phyloP scores from a whole-genome alignment of 2,113 vertebrate genomes.

The Sigmodon hispidus region DNA sequence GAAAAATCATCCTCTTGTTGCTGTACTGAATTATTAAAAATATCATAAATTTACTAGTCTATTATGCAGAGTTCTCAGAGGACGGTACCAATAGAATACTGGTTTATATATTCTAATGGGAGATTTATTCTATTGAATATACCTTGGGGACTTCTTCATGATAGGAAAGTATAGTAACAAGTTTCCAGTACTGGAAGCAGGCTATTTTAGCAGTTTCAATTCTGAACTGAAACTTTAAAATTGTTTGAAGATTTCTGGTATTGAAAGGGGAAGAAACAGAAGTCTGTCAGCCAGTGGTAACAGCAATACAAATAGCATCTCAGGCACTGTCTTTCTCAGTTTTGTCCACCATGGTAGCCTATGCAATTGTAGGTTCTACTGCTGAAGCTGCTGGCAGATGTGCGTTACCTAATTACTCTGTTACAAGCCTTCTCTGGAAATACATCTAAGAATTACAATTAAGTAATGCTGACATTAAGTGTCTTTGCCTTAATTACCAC shows the following conservation, averaged over 20 bases:
- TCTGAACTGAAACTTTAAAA: background rate
- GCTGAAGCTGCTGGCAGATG: rapidly evolving
- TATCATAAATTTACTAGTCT: background rate
- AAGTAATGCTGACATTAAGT: background rate
- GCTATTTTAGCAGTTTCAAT: background rate
- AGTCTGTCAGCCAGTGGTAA: background rate
- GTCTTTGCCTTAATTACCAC: too few relatives aligned
- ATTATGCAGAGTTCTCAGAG: background rate
- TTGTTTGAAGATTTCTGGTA: background rate
- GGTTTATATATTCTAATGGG: background rate
- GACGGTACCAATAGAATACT: background rate
- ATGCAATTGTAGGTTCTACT: too few relatives aligned
- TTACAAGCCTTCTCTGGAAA: background rate
- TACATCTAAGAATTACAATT: background rate
- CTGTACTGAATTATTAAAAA: background rate
- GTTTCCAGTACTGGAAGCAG: background rate
- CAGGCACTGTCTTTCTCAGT: background rate
- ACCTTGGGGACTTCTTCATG: background rate
- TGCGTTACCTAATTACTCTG: background rate
- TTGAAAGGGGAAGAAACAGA: background rate
- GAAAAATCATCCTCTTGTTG: background rate
- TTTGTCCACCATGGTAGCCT: background rate
- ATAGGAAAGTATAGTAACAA: background rate
- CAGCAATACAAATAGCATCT: background rate
- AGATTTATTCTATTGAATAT: background rate